Evolutionary conservation across 23 tunicate genomes (phyloP).

Genomic region (Halocynthia aurantium): DNA sequence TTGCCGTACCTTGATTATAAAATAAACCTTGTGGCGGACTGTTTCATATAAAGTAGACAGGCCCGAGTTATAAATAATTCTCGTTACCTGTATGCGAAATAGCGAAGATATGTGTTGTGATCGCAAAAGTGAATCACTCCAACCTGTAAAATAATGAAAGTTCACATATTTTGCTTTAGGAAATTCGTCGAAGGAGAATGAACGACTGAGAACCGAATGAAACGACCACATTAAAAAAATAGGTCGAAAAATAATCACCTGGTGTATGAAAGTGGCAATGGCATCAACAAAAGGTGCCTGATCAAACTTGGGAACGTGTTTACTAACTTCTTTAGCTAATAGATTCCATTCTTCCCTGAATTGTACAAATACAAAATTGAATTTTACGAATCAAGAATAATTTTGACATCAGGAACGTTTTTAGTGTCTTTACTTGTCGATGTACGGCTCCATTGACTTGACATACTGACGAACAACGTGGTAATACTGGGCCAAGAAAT

Average conservation of each 20-base stretch:
- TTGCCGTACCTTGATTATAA: constrained; percentile 35
- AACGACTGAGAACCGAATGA: not conserved
- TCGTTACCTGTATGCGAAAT: constrained; percentile 56
- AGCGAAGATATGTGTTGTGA: constrained; percentile 61
- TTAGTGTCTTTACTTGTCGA: constrained; percentile 46
- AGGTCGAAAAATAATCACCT: constrained; percentile 25
- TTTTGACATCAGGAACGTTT: too few relatives aligned
- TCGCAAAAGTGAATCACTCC: constrained; percentile 88
- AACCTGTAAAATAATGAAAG: constrained; percentile 33
- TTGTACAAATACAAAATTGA: not conserved
- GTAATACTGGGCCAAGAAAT: constrained; percentile 65
- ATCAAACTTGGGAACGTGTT: constrained; percentile 71
- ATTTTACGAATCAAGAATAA: too few relatives aligned
- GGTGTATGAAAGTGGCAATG: constrained; percentile 86
- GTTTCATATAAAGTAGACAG: not conserved
- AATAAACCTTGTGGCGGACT: not conserved
- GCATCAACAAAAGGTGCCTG: constrained; percentile 77
- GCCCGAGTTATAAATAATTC: not conserved
- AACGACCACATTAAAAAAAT: not conserved
- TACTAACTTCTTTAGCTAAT: constrained; percentile 33
- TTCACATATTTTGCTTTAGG: too few relatives aligned
- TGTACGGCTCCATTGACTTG: constrained; percentile 53
- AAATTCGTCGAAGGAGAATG: too few relatives aligned
- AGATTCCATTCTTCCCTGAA: constrained; percentile 76
- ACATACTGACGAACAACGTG: constrained; percentile 59